phyloP scores from a whole-genome alignment of 2,797 vertebrate genomes.

The Cryptoprocta ferox region DNA sequence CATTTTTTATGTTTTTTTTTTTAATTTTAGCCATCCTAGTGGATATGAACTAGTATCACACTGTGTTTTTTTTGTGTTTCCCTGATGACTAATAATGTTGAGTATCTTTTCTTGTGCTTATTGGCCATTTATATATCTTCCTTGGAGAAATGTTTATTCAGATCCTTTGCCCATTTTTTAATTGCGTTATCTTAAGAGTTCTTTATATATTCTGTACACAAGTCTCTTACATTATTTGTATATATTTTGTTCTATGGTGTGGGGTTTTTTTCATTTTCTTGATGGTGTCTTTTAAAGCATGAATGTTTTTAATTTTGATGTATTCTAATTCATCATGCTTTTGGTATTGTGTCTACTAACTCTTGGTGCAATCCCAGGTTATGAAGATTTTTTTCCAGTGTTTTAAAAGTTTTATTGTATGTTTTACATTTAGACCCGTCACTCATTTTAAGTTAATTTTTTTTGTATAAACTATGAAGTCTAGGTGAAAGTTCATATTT shows the following conservation, averaged over 20 bases:
- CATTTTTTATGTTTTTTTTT: neutral
- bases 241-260: neutral
- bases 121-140: neutral
- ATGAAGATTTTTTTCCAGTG: neutral
- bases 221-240: neutral
- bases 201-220: neutral
- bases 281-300: neutral
- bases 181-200: neutral
- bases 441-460: neutral
- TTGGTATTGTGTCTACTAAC: constrained; percentile 11
- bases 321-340: neutral
- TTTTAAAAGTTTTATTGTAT: constrained; percentile 36
- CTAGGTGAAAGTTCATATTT: neutral
- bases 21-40: neutral
- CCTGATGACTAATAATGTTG: neutral
- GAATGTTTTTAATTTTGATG: neutral
- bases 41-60: neutral
- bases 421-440: constrained; percentile 18
- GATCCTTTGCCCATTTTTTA: neutral
- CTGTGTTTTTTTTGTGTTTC: neutral
- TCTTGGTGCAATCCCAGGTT: neutral
- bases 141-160: constrained; percentile 6
- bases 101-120: neutral
- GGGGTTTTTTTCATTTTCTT: neutral
- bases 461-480: constrained; percentile 1